Percentiles rank a stretch among this genome's conserved stretches.
Conservation (phyloP, 2,888 invertebrate species). For the Meliscaeva auricollis region DNA sequence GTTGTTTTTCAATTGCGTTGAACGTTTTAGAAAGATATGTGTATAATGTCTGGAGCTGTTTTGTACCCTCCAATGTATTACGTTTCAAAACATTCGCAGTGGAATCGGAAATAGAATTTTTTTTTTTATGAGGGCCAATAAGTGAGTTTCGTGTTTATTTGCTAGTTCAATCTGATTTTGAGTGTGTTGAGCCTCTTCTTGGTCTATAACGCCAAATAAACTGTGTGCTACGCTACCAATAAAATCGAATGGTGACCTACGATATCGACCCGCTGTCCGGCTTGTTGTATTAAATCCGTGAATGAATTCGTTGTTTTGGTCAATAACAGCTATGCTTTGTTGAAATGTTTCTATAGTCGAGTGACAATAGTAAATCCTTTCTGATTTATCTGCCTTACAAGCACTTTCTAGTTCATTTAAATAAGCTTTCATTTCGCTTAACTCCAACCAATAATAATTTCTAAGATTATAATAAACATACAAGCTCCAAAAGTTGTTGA, state of each 20-base stretch:
- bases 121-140: slow-evolving; percentile 10
- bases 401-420: neutral
- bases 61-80: slow-evolving; percentile 19
- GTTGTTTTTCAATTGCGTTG: slow-evolving; percentile 6
- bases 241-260: slow-evolving; percentile 44
- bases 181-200: slow-evolving; percentile 20
- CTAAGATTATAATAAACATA: slow-evolving; percentile 2
- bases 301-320: slow-evolving; percentile 8
- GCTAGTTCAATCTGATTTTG: slow-evolving; percentile 13
- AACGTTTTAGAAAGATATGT: slow-evolving; percentile 1
- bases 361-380: neutral
- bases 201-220: slow-evolving; percentile 29
- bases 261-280: neutral
- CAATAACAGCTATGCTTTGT: neutral
- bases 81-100: slow-evolving; percentile 25
- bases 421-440: neutral
- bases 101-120: slow-evolving; percentile 40
- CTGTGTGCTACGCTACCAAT: slow-evolving; percentile 21
- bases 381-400: neutral
- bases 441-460: neutral
- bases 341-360: neutral
- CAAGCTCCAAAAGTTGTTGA: neutral
- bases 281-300: neutral
- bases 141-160: slow-evolving; percentile 21
- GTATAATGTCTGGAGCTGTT: slow-evolving; percentile 17